phyloP scores from a whole-genome alignment of 2,113 vertebrate species.

The Pantherophis guttatus region DNA sequence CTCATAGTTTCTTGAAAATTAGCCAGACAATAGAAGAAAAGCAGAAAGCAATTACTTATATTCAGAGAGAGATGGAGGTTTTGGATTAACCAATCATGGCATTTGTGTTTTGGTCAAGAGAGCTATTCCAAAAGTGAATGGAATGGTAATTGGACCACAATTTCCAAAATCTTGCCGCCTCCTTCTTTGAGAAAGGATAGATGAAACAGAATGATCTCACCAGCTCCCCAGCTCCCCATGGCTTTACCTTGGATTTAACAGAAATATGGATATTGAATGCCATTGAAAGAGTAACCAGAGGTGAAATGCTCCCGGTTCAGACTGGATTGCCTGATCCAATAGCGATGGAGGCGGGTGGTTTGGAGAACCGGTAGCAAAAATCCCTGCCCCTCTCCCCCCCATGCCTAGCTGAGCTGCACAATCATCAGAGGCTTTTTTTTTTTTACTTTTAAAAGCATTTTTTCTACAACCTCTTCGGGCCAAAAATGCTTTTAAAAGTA shows the following conservation, averaged over 20 bases:
- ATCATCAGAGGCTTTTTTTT: no score
- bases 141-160: background rate
- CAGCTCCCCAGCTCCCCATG: accelerated
- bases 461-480: no score
- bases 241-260: background rate
- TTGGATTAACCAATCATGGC: background rate
- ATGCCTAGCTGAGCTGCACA: no score
- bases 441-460: no score
- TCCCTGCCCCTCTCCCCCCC: no score
- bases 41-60: background rate
- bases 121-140: background rate
- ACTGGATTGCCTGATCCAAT: no score
- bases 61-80: background rate
- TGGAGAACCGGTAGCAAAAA: no score
- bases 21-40: background rate
- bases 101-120: background rate
- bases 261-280: background rate
- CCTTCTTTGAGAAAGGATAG: background rate
- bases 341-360: no score
- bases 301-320: no score
- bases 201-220: background rate
- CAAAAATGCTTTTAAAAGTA: no score
- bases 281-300: background rate
- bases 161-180: background rate
- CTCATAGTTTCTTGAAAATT: background rate